A percentile compares a stretch with the other conserved stretches of the same genome.
Conservation (phyloP, 2,888 invertebrate species). For the Allacma fusca region DNA sequence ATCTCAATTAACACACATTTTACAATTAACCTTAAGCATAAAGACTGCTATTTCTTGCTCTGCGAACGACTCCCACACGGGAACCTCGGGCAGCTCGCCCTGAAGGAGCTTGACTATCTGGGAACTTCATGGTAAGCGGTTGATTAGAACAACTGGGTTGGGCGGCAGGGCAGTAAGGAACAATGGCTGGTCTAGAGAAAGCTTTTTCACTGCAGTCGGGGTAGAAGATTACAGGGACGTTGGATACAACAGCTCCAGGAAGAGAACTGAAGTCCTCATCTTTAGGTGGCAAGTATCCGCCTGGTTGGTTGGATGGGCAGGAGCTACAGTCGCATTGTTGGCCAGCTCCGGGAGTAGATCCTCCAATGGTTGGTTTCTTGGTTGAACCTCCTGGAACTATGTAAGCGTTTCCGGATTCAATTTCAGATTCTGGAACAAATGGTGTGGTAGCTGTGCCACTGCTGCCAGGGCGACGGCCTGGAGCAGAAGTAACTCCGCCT, state of each 20-base stretch:
- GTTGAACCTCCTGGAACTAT: constrained; percentile 17
- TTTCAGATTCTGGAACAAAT: constrained; percentile 12
- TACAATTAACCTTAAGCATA: neutral
- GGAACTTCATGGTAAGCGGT: constrained; percentile 56
- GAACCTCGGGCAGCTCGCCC: constrained; percentile 27
- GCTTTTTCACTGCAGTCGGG: constrained; percentile 59
- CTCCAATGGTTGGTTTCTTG: neutral
- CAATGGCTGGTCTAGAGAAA: constrained; percentile 58
- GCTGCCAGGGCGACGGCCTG: neutral
- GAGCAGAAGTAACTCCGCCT: neutral
- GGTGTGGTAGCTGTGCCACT: no score
- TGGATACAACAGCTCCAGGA: constrained; percentile 58
- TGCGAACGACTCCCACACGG: constrained; percentile 5
- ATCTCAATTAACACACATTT: neutral
- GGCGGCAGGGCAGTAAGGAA: constrained; percentile 58
- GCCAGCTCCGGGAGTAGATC: constrained; percentile 10
- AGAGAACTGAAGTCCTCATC: constrained; percentile 56
- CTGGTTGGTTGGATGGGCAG: constrained; percentile 31
- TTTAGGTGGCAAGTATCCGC: neutral
- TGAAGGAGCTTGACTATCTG: constrained; percentile 34
- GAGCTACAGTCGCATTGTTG: constrained; percentile 42
- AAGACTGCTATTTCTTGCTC: constrained; percentile 32
- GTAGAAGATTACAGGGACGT: constrained; percentile 60
- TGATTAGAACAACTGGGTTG: constrained; percentile 49
- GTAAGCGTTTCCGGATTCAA: constrained; percentile 32